Conservation (phyloP, 1,140 invertebrate species). For the Pinna nobilis region DNA sequence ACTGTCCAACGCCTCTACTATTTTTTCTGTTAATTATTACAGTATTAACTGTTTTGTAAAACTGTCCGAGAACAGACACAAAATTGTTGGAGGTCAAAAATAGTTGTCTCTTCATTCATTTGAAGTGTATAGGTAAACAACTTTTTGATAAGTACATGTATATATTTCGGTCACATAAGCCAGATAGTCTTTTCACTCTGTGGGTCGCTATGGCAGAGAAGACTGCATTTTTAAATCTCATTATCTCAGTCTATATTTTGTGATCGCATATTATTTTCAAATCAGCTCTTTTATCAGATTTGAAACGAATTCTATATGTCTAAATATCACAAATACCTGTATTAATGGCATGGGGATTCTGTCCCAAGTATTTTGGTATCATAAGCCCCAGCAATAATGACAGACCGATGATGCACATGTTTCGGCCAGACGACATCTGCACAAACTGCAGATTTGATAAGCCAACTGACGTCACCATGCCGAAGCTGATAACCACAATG, state of each 20-base stretch:
- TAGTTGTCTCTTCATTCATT: no score
- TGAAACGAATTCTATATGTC: not conserved
- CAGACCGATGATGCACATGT: slow-evolving; percentile 74
- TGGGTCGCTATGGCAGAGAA: no score
- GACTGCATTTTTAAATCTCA: not conserved
- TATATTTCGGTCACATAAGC: no score
- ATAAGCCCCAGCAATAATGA: slow-evolving; percentile 74
- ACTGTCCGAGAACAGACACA: no score
- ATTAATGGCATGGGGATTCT: slow-evolving; percentile 80
- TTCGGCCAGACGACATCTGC: slow-evolving; percentile 71
- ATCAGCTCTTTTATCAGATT: not conserved
- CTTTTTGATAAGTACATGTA: no score
- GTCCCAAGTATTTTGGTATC: slow-evolving; percentile 78
- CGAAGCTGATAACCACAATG: slow-evolving; percentile 65
- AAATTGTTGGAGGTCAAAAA: no score
- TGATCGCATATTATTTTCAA: not conserved
- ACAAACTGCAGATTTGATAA: slow-evolving; percentile 67
- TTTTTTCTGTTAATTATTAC: no score
- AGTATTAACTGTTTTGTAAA: no score
- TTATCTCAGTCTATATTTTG: not conserved
- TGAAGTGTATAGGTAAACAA: no score
- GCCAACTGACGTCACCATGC: slow-evolving; percentile 75
- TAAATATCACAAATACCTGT: slow-evolving; percentile 77
- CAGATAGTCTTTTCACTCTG: no score
- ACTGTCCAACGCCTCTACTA: no score